Percentiles rank a stretch among this genome's conserved stretches.
These are phyloP conservation scores for Trichonephila clavata DNA, from an alignment of 1,140 invertebrate genomes.

Conservation along the genomic window DNA sequence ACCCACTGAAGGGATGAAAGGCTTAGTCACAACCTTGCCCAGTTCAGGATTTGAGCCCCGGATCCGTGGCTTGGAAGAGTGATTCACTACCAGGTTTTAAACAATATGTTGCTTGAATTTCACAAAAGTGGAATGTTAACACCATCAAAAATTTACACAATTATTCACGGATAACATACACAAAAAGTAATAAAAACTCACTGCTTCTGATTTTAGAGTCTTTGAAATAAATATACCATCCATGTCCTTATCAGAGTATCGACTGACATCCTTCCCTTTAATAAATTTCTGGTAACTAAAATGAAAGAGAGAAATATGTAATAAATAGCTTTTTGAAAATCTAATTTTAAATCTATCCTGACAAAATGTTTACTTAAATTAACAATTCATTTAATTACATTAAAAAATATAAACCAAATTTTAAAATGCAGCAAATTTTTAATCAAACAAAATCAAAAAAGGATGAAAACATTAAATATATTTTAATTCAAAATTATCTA, in stretches of 20 bases:
- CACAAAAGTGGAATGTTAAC: too few relatives aligned
- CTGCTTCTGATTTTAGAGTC: neutral
- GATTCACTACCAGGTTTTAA: too few relatives aligned
- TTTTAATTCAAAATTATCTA: neutral
- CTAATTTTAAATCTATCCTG: neutral
- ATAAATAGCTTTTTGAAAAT: neutral
- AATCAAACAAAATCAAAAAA: neutral
- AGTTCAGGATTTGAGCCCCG: too few relatives aligned
- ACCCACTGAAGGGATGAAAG: too few relatives aligned
- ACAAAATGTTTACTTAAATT: neutral
- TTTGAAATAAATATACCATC: slow-evolving; percentile 39
- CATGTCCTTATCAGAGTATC: slow-evolving; percentile 39
- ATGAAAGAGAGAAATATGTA: neutral
- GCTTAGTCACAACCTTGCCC: too few relatives aligned
- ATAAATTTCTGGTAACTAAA: slow-evolving; percentile 56
- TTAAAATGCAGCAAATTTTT: neutral
- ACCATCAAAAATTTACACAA: too few relatives aligned
- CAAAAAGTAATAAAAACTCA: neutral
- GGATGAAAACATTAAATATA: neutral
- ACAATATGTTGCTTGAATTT: neutral
- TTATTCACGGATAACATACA: neutral
- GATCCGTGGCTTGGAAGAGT: too few relatives aligned
- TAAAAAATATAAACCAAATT: neutral
- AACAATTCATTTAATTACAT: neutral
- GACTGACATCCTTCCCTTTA: slow-evolving; percentile 32